Conservation (phyloP, 2,113 vertebrate species). For the Gymnobelideus leadbeateri region DNA sequence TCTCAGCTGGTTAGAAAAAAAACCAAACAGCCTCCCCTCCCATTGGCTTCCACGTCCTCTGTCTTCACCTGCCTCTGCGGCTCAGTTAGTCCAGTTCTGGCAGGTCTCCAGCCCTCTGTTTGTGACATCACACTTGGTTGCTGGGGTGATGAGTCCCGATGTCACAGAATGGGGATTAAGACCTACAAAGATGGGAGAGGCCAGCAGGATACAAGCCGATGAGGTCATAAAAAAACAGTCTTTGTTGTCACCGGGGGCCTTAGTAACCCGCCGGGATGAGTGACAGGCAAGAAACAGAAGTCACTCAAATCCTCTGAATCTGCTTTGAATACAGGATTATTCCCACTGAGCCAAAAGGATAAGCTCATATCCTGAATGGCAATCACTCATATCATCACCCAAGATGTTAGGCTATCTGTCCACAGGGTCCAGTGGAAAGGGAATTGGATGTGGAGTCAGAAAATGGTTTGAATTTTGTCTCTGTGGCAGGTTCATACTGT, state of each 20-base stretch:
- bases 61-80: neutral
- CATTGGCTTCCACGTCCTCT: neutral
- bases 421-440: neutral
- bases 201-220: neutral
- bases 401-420: neutral
- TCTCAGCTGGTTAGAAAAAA: neutral
- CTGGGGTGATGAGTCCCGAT: constrained; percentile 57
- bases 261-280: constrained; percentile 47
- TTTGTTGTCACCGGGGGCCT: constrained; percentile 44
- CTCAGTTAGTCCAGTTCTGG: neutral
- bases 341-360: neutral
- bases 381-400: neutral
- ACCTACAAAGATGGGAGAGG: constrained; percentile 53
- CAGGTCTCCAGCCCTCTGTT: constrained; percentile 57
- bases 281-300: neutral
- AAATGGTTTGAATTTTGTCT: neutral
- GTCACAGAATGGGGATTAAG: constrained; percentile 48
- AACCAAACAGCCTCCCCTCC: neutral
- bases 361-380: neutral
- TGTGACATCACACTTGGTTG: constrained; percentile 68
- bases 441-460: neutral
- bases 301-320: neutral
- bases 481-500: neutral
- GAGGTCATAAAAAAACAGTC: constrained; percentile 63
- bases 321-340: neutral